These are phyloP conservation scores for Sebastolobus altivelis DNA, from an alignment of 2,797 vertebrate species.

Conservation along the genomic window DNA sequence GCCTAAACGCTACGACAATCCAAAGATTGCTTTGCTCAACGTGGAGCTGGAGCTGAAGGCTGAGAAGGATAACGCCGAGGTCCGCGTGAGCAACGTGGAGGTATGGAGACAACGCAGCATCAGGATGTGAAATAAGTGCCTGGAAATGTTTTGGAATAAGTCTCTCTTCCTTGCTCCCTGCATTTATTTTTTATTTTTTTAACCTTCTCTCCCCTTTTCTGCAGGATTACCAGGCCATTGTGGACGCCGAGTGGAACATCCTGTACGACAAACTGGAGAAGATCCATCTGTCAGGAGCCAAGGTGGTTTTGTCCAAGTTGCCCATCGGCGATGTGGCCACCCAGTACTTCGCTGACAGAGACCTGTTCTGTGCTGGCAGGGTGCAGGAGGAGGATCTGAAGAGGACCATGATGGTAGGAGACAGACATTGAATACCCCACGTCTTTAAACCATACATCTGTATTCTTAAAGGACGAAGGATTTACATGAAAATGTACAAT, in stretches of 20 bases:
- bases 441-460: not conserved
- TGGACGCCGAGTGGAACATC: conserved; percentile 98
- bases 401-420: conserved; percentile 97
- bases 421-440: not conserved
- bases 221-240: conserved; percentile 98
- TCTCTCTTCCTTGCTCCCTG: accelerated
- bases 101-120: conserved; percentile 66
- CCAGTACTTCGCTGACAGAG: conserved; percentile 96
- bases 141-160: not conserved
- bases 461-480: not conserved
- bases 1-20: conserved; percentile 92
- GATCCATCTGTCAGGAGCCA: conserved; percentile 93
- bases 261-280: conserved; percentile 97
- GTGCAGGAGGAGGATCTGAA: conserved; percentile 96
- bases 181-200: not conserved
- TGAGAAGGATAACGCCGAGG: conserved; percentile 97
- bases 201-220: not conserved
- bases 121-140: not conserved
- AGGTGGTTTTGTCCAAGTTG: conserved; percentile 94
- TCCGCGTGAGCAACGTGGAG: conserved; percentile 93
- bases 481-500: not conserved
- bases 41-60: conserved; percentile 98
- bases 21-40: conserved; percentile 94
- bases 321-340: conserved; percentile 98
- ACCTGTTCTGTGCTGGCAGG: conserved; percentile 97